Percentiles rank a stretch among this genome's conserved stretches.
Evolutionary conservation across 2,797 vertebrate species (phyloP).

Genomic region (Coreius guichenoti): DNA sequence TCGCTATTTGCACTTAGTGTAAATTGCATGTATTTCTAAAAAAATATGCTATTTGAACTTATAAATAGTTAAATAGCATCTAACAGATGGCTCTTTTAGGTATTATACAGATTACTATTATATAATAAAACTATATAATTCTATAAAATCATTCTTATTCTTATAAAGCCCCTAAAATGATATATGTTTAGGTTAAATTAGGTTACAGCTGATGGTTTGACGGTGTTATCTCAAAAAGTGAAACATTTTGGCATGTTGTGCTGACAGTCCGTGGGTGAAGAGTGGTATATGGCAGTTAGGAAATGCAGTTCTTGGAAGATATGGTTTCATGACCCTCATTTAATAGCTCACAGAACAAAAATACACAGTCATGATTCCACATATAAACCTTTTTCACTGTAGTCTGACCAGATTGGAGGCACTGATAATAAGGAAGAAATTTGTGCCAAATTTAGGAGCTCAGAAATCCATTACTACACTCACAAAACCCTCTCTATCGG

Average conservation of each 20-base stretch:
- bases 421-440: background rate
- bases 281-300: constrained; percentile 15
- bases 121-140: background rate
- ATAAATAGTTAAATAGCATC: background rate
- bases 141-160: background rate
- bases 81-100: background rate
- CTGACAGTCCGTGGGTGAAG: constrained; percentile 9
- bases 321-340: constrained; percentile 8
- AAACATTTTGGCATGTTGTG: constrained; percentile 14
- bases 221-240: constrained; percentile 2
- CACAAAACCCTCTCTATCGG: background rate
- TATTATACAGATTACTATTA: background rate
- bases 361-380: background rate
- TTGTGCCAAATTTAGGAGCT: background rate
- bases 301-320: constrained; percentile 37
- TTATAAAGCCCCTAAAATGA: background rate
- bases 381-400: background rate
- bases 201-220: constrained; percentile 10
- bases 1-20: too few relatives aligned
- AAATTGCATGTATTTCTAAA: too few relatives aligned
- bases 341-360: background rate
- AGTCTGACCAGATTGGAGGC: background rate
- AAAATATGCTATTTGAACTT: too few relatives aligned
- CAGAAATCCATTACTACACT: too few relatives aligned
- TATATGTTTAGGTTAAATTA: background rate